Evolutionary conservation across 1,140 invertebrate species (phyloP).

Genomic region (Lucilia cuprina): DNA sequence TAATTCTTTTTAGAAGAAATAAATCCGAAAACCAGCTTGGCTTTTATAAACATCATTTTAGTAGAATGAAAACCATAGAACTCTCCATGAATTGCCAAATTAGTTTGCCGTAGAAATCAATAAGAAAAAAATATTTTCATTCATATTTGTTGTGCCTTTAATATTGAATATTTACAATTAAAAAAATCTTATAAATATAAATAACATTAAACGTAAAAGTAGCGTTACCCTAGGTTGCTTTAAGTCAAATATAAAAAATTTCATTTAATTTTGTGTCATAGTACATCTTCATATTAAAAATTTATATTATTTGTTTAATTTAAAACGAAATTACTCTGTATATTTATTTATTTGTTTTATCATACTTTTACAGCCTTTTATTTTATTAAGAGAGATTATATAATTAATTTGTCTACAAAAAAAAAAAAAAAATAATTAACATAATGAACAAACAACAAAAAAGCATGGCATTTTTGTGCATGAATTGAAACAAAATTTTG

Average conservation of each 20-base stretch:
- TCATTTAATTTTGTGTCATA: neutral
- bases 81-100: too few species aligned
- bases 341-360: neutral
- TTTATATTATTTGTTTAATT: too few species aligned
- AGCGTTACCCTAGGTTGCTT: neutral
- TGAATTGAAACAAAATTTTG: conserved; percentile 44
- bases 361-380: neutral
- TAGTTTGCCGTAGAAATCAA: too few species aligned
- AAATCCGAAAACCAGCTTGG: too few species aligned
- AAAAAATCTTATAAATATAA: neutral
- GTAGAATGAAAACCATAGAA: too few species aligned
- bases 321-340: neutral
- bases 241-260: neutral
- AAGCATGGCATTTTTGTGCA: conserved; percentile 63
- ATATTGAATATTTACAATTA: too few species aligned
- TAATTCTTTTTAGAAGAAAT: too few species aligned
- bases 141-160: too few species aligned
- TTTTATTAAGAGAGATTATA: neutral
- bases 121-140: too few species aligned
- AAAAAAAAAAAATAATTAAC: neutral
- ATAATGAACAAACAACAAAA: conserved; percentile 1
- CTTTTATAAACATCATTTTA: too few species aligned
- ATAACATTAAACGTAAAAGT: conserved; percentile 9
- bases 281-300: too few species aligned
- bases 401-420: neutral